Base-by-base conservation (phyloP, 2,113 vertebrate species). In the Cavia aperea region DNA sequence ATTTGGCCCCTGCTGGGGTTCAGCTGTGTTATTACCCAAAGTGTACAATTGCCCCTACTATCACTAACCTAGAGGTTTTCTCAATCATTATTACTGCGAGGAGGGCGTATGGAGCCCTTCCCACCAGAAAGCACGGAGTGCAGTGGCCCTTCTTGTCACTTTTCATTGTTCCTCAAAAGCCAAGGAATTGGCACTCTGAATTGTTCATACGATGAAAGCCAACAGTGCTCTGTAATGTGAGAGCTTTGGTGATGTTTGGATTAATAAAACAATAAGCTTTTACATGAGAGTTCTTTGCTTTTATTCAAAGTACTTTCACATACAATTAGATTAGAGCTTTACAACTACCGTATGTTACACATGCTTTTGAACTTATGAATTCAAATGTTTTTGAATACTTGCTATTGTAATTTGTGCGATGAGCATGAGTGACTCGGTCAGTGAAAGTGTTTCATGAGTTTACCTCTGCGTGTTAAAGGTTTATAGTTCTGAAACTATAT, bases 341-440 rank as follows among this genome's bases (percentile, higher is more conserved):
- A 54, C 23, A 88, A 60, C 8, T 56, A 51, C 4, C 26, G 36
- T 65, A 2, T 54, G 46, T 46, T 12, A 4, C 26, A 39, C 51
- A 70, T 75, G 49, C 10, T 66, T 85, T 93, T 43, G 63, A 94
- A 72, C 23, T 82, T 56, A 81, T 90, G 51, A 63, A 92, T 78
- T 63, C 31, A 84, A 60, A 46, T 90, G 46, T 88, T 93, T 46
- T 21, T 56, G 49, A 84, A 10, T 10, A 33, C 24, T 89, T 72
- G 26, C 39, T 82, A 24, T 60, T 70, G 16, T 26, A 14, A 72
- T 7, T 2, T 65, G 13, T 82, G 9, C 29, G 39, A 46, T 46
- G 43, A 87, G 11, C 54, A 5, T 33, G 26, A 79, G 39, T 43
- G 51, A 51, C 2, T 29, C 77, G 46, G 23, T 79, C 77, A 56